Percentiles rank a stretch among this genome's conserved stretches.
Evolutionary conservation across 2,113 vertebrate species (phyloP).

Genomic region (Sitta europaea): DNA sequence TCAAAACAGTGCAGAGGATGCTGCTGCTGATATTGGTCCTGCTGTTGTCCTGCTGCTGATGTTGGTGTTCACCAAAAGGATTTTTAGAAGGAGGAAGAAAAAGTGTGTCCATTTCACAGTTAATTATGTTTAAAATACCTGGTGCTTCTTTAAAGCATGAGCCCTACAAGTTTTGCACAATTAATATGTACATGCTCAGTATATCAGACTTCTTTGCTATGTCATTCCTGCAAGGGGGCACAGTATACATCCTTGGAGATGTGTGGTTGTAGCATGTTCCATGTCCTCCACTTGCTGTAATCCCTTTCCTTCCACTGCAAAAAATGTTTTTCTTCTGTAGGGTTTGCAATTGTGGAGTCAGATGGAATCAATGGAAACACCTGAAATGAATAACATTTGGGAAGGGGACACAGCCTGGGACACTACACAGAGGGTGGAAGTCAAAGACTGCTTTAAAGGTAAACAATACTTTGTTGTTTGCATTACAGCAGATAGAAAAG

Average conservation of each 20-base stretch:
- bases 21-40: background rate
- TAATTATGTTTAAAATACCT: background rate
- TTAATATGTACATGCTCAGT: background rate
- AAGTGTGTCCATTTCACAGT: background rate
- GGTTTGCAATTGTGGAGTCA: background rate
- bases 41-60: background rate
- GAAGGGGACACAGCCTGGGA: fast-evolving
- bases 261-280: background rate
- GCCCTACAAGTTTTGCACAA: background rate
- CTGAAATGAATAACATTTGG: background rate
- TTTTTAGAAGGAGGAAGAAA: background rate
- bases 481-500: background rate
- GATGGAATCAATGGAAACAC: background rate
- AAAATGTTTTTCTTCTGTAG: background rate
- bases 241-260: background rate
- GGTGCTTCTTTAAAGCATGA: background rate
- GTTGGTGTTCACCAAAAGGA: background rate
- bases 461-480: background rate
- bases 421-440: background rate
- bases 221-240: background rate
- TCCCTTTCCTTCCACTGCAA: background rate
- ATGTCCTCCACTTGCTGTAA: background rate
- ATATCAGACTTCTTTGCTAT: background rate
- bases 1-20: fast-evolving
- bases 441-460: background rate